Evolutionary conservation across 2,888 invertebrate species (phyloP).

Genomic region (Lasioglossum malachurum): DNA sequence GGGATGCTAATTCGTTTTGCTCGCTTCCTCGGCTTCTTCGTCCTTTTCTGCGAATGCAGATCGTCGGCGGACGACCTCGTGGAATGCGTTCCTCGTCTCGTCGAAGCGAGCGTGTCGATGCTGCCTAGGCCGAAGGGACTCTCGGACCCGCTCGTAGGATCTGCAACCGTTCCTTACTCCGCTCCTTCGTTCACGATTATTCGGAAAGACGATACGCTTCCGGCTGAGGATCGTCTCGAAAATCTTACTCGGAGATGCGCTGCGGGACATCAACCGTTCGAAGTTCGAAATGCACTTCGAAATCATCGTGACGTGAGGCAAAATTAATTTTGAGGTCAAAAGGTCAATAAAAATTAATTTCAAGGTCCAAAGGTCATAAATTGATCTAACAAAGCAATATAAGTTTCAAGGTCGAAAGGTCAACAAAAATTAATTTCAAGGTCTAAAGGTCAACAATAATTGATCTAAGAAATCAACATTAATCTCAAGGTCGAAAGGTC

Average conservation of each 20-base stretch:
- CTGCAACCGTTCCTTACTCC: conserved; percentile 33
- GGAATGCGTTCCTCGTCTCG: conserved; percentile 70
- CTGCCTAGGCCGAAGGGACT: conserved; percentile 58
- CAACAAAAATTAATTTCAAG: no score
- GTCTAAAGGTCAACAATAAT: no score
- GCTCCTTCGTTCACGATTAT: conserved; percentile 13
- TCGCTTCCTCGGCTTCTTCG: conserved; percentile 74
- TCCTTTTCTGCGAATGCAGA: conserved; percentile 78
- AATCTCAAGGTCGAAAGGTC: no score
- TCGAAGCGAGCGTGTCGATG: conserved; percentile 61
- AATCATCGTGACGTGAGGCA: no score
- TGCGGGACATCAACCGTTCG: not conserved
- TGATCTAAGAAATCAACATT: no score
- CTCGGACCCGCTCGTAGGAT: conserved; percentile 45
- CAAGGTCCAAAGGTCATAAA: no score
- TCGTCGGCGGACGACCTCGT: conserved; percentile 73
- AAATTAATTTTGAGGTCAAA: no score
- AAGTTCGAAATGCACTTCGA: not conserved
- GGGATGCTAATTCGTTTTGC: conserved; percentile 75
- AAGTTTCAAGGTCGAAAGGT: no score
- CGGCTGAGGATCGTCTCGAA: conserved; percentile 6
- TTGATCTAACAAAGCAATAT: no score
- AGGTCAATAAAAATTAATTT: no score
- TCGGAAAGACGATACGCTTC: conserved; percentile 11
- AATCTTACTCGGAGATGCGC: not conserved